Evolutionary conservation across 37 sponge, comb jelly and placozoan species (phyloP), one percentile per base, ranked within the genome.

Genomic region (Eunapius fragilis): DNA sequence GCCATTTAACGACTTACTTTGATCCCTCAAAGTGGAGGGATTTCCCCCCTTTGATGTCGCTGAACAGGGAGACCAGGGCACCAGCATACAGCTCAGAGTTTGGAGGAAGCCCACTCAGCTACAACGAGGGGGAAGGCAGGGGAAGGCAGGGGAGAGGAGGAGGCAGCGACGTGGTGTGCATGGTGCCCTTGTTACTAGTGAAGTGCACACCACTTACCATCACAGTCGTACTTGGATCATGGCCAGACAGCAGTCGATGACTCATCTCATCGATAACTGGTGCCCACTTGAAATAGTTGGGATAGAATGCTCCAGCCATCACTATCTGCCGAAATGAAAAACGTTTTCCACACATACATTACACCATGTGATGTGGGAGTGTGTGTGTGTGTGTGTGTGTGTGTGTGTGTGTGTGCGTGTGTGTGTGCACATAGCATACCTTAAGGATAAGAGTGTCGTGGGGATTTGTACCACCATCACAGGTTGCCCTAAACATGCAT

Each of bases 231-330:
- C 50, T 69, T 0, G 90, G 92, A 67, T 94, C 86, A 25, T 84
- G 88, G 22, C 97, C 97, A 68, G 79, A 86, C 84, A 96, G 80
- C 25, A 76, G 68, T 69, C 74, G 87, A 36, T 67, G 50, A 68
- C 82, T 85, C 72, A 78, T 31, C 10, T 92, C 89, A 34, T 96
- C 93, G 37, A 94, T 89, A 26, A 77, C 33, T 25, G 38, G 58
- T 2, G 72, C 71, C 89, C 85, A 89, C 32, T 37, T 69, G 81
- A 96, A 96, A 88, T 90, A 96, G 81, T 94, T 87, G 0, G 97
- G 97, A 78, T 96, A 96, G 71, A 96, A 96, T 0, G 93, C 94
- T 17, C 97, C 95, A 73, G 82, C 89, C 69, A 96, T 68, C 68
- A 96, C 93, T 22, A 94, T 30, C 97, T 96, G 68, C 17, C 75